A percentile compares a stretch with the other conserved stretches of the same genome.
These are phyloP conservation scores for Osmerus mordax DNA, from an alignment of 2,113 vertebrate genomes.

Conservation along the genomic window DNA sequence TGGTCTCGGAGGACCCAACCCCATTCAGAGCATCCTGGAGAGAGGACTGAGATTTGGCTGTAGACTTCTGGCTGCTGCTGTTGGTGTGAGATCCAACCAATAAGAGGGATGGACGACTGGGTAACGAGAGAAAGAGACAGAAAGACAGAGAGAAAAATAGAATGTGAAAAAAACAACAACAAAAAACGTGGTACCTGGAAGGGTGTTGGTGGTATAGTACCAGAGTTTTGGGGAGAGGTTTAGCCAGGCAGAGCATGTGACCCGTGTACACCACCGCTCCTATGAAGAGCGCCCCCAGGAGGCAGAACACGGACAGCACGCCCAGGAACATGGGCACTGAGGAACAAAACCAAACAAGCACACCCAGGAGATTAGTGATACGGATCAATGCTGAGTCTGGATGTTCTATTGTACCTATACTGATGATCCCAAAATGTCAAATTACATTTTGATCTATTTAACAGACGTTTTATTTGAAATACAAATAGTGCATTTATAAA, in stretches of 20 bases:
- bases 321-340: constrained; percentile 28
- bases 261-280: constrained; percentile 4
- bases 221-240: neutral
- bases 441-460: no score
- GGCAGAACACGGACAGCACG: constrained; percentile 26
- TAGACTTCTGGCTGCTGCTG: neutral
- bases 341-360: neutral
- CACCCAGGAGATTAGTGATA: neutral
- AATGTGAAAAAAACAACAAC: neutral
- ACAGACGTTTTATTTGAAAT: no score
- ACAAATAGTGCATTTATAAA: no score
- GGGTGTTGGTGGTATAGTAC: constrained; percentile 9
- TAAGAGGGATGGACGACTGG: neutral
- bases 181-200: neutral
- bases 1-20: no score
- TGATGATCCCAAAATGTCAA: no score
- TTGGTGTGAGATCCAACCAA: neutral
- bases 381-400: no score
- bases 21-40: neutral
- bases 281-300: constrained; percentile 14
- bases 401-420: no score
- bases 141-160: neutral
- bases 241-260: neutral
- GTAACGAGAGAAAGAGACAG: neutral
- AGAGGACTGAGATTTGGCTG: neutral